phyloP scores from a whole-genome alignment of 1,140 invertebrate genomes.

The Globodera rostochiensis region DNA sequence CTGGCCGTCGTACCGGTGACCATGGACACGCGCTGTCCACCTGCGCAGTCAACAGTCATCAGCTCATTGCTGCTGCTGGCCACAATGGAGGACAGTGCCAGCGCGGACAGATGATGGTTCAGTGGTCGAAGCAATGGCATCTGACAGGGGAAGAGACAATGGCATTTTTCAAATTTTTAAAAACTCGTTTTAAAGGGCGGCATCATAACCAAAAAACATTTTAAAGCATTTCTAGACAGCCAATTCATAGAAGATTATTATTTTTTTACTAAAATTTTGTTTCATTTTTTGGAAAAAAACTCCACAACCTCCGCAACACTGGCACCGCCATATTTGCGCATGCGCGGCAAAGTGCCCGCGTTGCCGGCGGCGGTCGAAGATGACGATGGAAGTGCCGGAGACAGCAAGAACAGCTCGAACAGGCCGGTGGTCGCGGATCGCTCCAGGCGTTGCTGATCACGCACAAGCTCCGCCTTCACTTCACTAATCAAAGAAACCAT shows the following conservation, averaged over 20 bases:
- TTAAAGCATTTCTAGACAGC: no score
- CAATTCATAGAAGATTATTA: no score
- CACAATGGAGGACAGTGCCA: slow-evolving; percentile 42
- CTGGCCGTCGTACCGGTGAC: slow-evolving; percentile 44
- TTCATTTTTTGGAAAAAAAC: no score
- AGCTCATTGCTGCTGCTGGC: slow-evolving; percentile 30
- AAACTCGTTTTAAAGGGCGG: no score
- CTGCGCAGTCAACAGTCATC: slow-evolving; percentile 29
- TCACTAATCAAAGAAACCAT: slow-evolving; percentile 42
- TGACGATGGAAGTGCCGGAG: slow-evolving; percentile 6
- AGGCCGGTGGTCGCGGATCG: slow-evolving; percentile 29
- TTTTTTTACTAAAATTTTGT: no score
- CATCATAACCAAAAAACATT: no score
- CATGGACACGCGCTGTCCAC: slow-evolving; percentile 58
- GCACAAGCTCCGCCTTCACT: slow-evolving; percentile 49
- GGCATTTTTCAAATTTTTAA: neutral
- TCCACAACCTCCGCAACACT: slow-evolving; percentile 7
- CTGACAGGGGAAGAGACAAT: neutral
- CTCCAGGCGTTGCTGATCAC: slow-evolving; percentile 37
- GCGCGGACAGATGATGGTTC: slow-evolving; percentile 24
- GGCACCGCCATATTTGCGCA: slow-evolving; percentile 14
- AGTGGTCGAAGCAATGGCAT: slow-evolving; percentile 21
- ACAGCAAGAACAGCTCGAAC: slow-evolving; percentile 22
- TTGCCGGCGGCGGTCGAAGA: neutral
- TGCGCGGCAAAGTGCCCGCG: slow-evolving; percentile 23